Evolutionary conservation across 2,797 vertebrate genomes (phyloP).

Genomic region (Danio jaintianensis): DNA sequence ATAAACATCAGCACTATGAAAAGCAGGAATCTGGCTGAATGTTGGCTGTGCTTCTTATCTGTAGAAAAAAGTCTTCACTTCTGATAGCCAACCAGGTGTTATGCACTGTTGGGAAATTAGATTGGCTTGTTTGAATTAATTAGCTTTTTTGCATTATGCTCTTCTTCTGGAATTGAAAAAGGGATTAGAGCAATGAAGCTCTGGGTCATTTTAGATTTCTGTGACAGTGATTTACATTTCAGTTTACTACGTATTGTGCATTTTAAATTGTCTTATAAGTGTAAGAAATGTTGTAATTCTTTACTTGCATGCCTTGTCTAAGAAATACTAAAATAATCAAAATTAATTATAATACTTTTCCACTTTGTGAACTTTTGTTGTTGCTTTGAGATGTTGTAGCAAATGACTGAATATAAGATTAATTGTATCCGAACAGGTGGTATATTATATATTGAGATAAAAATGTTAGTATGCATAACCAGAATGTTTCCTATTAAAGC

Average conservation of each 20-base stretch:
- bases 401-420: neutral
- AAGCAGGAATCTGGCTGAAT: neutral
- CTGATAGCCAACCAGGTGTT: slow-evolving; percentile 29
- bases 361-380: neutral
- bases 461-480: slow-evolving; percentile 2
- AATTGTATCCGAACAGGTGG: neutral
- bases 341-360: neutral
- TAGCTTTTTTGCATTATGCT: slow-evolving; percentile 24
- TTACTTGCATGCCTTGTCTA: neutral
- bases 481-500: neutral
- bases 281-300: neutral
- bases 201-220: slow-evolving; percentile 30
- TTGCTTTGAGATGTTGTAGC: neutral
- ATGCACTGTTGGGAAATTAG: slow-evolving; percentile 25
- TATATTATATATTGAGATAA: slow-evolving; percentile 14
- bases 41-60: neutral
- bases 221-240: slow-evolving; percentile 27
- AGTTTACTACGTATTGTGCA: neutral
- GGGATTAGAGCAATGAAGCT: slow-evolving; percentile 25
- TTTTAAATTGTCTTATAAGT: neutral
- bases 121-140: slow-evolving; percentile 36
- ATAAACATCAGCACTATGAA: neutral
- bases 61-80: slow-evolving; percentile 6
- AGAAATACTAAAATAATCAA: slow-evolving; percentile 1
- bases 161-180: slow-evolving; percentile 35